phyloP scores from a whole-genome alignment of 2,797 vertebrate species.

The Heteromormyrus szaboi region DNA sequence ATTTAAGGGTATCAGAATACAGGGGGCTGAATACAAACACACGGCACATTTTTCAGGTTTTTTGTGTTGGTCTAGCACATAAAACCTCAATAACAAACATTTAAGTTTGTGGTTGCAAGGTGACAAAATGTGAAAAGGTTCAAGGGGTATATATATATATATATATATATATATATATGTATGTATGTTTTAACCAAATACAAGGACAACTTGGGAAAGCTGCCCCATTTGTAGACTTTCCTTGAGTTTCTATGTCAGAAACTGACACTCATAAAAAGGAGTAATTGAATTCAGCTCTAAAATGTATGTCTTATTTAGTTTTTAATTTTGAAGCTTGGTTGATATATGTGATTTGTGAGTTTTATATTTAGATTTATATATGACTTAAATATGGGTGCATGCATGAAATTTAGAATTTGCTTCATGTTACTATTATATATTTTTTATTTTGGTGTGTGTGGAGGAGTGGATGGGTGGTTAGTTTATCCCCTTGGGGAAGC shows the following conservation, averaged over 20 bases:
- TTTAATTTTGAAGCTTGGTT: background rate
- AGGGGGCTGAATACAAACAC: too few relatives aligned
- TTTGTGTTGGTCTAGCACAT: too few relatives aligned
- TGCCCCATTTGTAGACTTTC: background rate
- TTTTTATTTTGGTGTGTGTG: background rate
- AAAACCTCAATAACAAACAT: too few relatives aligned
- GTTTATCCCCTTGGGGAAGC: background rate
- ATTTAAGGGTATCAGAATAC: too few relatives aligned
- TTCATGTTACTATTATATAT: background rate
- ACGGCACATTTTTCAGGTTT: too few relatives aligned
- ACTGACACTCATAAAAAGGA: background rate
- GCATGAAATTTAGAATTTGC: background rate
- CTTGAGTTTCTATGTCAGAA: background rate
- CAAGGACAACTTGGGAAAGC: background rate
- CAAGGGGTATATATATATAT: background rate
- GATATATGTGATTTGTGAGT: background rate
- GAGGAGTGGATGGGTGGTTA: background rate
- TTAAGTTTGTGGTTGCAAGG: too few relatives aligned
- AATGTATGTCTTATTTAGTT: background rate
- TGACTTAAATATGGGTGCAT: background rate
- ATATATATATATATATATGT: too few relatives aligned
- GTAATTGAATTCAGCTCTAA: background rate
- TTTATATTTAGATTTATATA: background rate
- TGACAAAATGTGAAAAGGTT: too few relatives aligned
- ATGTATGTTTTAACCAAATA: background rate